Percentiles rank a stretch among this genome's conserved stretches.
Evolutionary conservation across 92 coral and sea anemone genomes (phyloP).

Genomic region (Hydrozoanthus gracilis): DNA sequence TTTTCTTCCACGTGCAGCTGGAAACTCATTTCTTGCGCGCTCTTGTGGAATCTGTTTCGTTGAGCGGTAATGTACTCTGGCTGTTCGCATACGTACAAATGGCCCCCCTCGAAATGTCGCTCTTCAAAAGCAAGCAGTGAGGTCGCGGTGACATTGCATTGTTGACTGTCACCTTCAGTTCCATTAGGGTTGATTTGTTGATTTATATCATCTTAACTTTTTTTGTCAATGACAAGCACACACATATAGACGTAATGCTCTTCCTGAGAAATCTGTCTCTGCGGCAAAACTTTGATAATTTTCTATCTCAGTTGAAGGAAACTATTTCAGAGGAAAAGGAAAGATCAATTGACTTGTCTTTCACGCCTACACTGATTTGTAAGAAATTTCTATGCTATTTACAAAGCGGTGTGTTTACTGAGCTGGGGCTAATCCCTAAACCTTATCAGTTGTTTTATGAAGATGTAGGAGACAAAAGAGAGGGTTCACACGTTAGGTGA

Average conservation of each 20-base stretch:
- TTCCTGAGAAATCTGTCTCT: slow-evolving; percentile 69
- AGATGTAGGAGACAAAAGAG: slow-evolving; percentile 37
- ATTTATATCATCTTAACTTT: slow-evolving; percentile 90
- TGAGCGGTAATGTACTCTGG: slow-evolving; percentile 1
- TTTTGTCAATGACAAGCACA: slow-evolving; percentile 89
- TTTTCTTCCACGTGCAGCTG: slow-evolving; percentile 55
- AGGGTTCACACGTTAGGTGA: slow-evolving; percentile 25
- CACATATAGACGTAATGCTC: slow-evolving; percentile 84
- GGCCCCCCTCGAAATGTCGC: slow-evolving; percentile 69
- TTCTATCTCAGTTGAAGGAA: slow-evolving; percentile 58
- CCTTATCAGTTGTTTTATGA: slow-evolving; percentile 43
- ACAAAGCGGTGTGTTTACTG: slow-evolving; percentile 33
- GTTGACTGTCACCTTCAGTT: slow-evolving; percentile 93
- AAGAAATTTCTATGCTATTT: slow-evolving; percentile 6
- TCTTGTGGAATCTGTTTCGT: neutral
- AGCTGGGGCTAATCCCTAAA: slow-evolving; percentile 37
- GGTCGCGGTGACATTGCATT: slow-evolving; percentile 83
- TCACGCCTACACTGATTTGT: neutral
- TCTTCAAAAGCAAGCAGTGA: slow-evolving; percentile 85
- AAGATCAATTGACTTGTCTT: neutral
- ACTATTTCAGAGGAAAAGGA: neutral
- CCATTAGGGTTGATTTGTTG: slow-evolving; percentile 97
- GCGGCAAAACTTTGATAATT: slow-evolving; percentile 59
- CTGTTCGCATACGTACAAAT: slow-evolving; percentile 13
- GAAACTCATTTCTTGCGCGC: slow-evolving; percentile 54